phyloP scores from a whole-genome alignment of 2,113 vertebrate genomes.

The Peromyscus leucopus region DNA sequence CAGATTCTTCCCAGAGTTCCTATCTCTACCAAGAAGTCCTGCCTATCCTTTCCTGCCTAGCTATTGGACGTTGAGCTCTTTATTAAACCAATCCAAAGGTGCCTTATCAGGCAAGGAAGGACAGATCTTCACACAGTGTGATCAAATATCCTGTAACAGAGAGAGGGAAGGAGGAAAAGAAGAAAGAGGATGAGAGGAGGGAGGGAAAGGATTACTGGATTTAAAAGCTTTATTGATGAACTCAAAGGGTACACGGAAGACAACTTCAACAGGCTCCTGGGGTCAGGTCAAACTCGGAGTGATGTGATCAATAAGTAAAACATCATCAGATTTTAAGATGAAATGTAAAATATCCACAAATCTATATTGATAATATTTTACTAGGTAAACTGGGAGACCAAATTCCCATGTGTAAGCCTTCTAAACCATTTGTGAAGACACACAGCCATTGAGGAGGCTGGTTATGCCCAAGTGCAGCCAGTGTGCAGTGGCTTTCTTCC shows the following conservation, averaged over 20 bases:
- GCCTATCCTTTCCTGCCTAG: not conserved
- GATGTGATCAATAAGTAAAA: conserved; percentile 28
- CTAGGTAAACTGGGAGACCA: not conserved
- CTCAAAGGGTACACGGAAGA: not conserved
- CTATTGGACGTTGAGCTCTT: not conserved
- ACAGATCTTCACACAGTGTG: no score
- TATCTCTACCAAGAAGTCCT: not conserved
- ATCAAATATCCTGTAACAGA: not conserved
- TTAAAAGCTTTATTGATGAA: not conserved
- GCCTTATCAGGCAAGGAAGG: not conserved
- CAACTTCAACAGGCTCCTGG: not conserved
- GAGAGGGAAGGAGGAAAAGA: not conserved
- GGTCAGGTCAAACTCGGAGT: not conserved
- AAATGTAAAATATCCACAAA: not conserved
- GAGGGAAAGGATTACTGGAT: not conserved
- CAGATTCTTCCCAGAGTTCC: not conserved
- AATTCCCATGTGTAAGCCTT: not conserved
- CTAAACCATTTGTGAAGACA: not conserved
- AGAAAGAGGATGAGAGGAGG: not conserved
- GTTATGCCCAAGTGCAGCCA: not conserved
- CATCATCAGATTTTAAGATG: not conserved
- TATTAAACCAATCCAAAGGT: not conserved
- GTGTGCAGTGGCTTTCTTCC: not conserved
- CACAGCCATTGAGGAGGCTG: not conserved
- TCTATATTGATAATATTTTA: not conserved